phyloP scores from a whole-genome alignment of 2,113 vertebrate species.

The Centrocercus urophasianus region DNA sequence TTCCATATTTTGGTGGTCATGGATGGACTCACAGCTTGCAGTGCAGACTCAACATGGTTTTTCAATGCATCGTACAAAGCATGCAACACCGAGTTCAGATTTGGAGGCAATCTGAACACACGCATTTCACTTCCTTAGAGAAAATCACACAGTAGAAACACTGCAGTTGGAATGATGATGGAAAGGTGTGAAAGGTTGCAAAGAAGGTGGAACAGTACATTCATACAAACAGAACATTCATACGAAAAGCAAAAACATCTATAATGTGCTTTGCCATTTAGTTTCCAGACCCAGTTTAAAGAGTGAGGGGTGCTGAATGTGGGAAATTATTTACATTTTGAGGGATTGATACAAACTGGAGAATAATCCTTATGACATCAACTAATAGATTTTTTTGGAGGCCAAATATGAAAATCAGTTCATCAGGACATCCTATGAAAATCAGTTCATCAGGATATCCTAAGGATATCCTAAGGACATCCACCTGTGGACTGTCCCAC shows the following conservation, averaged over 20 bases:
- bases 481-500: neutral
- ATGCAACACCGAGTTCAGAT: rapidly evolving
- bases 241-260: neutral
- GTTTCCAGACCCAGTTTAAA: neutral
- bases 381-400: constrained; percentile 28
- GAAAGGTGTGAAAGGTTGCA: neutral
- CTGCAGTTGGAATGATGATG: neutral
- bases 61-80: neutral
- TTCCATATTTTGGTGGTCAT: neutral
- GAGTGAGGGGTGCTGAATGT: neutral
- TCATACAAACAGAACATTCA: neutral
- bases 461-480: too few species aligned
- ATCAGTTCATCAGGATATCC: neutral
- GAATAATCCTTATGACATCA: constrained; percentile 20
- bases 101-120: neutral
- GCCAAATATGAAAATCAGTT: neutral
- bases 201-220: neutral
- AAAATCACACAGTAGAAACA: neutral
- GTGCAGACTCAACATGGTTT: neutral
- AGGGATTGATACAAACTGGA: constrained; percentile 34
- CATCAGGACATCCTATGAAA: neutral
- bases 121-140: neutral
- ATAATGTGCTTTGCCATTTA: neutral
- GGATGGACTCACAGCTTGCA: neutral
- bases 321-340: constrained; percentile 44